Base-by-base conservation (phyloP, 2,888 invertebrate genomes). In the Coleophora deauratella region DNA sequence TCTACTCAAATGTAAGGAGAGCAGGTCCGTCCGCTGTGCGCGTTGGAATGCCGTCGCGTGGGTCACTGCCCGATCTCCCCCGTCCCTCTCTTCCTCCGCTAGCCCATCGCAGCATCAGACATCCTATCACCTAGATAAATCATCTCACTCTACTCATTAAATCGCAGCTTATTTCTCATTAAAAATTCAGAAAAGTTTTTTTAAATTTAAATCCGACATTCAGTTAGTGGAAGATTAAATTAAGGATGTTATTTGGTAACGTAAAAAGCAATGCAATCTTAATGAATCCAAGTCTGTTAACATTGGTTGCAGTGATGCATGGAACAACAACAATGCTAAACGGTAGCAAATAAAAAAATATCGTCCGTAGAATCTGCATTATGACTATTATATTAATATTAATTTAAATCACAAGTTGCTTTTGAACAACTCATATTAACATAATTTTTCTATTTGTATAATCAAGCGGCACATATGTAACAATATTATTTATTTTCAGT, bases 381-480 rank as follows among this genome's bases (percentile, higher is more conserved):
- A 21, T 4, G 3, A 21, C 21, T 21, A 21, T 6, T 4, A 21
- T 4, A 21, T 21, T 21, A 4, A 6, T 4, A 21, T 21, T 21
- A 21, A 70, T 65, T 72, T 80, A 79, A 78, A 78, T 78, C 80
- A 80, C 76, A 21, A 79, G 68, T 70, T 54, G 76, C 75, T 79
- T 79, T 75, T 68, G 76, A 74, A 78, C 73, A 71, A 71, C 65
- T 59, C 44, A 43, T 54, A 84, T 85, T 85, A 70, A 66, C 82
- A 85, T 85, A 84, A 84, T 84, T 72, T 63, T 47, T 65, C 77
- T 54, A 80, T 84, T 81, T 82, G 78, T 73, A 84, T 82, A 84
- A 81, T 74, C 63, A 78, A 71, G 67, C 69, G 68, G 75, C 71
- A 56, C 63, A 70, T 63, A 70, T 71, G 28, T n/a, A n/a, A n/a